phyloP scores from a whole-genome alignment of 1,140 invertebrate species.

The Augochlora pura region DNA sequence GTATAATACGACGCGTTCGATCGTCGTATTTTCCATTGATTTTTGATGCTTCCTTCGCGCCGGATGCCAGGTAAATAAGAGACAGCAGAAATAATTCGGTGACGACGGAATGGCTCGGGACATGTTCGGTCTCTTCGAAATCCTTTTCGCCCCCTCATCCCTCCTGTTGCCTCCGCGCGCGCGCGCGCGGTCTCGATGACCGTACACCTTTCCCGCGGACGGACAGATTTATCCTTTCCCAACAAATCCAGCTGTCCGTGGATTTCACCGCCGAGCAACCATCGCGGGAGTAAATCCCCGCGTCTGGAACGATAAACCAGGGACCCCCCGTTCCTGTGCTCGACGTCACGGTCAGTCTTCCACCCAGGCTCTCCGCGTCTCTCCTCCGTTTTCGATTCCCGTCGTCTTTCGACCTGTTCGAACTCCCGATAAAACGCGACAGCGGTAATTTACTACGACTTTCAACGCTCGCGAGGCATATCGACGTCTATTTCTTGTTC shows the following conservation, averaged over 20 bases:
- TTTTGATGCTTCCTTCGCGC: too few species aligned
- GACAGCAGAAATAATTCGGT: neutral
- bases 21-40: too few species aligned
- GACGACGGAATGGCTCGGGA: neutral
- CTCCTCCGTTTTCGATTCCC: slow-evolving; percentile 41
- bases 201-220: neutral
- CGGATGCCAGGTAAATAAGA: neutral
- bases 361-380: neutral
- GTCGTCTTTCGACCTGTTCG: neutral
- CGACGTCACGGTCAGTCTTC: neutral
- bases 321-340: slow-evolving; percentile 45
- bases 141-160: neutral
- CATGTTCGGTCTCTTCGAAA: neutral
- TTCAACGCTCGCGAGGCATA: too few species aligned
- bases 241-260: slow-evolving; percentile 68
- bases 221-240: slow-evolving; percentile 63
- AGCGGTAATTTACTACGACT: too few species aligned
- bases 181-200: neutral
- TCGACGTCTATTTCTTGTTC: neutral
- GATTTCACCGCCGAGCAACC: slow-evolving; percentile 60
- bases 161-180: too few species aligned
- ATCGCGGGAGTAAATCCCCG: slow-evolving; percentile 57
- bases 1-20: too few species aligned
- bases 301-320: slow-evolving; percentile 50
- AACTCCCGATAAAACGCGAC: too few species aligned